phyloP scores from a whole-genome alignment of 2,113 vertebrate genomes.

The Eupsittula cactorum region DNA sequence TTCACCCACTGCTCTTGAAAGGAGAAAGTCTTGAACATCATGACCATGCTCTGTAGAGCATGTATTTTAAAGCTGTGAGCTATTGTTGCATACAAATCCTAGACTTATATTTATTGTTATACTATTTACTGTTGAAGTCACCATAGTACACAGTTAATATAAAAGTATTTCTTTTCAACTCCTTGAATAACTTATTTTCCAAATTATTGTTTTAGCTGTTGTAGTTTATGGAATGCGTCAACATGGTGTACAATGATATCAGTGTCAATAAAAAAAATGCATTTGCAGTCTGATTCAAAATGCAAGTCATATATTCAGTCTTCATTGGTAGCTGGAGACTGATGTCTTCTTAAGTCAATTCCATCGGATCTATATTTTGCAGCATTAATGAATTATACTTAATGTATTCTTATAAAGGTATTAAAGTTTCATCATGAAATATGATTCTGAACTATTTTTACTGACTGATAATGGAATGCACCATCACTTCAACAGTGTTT shows the following conservation, averaged over 20 bases:
- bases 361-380: neutral
- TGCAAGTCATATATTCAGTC: neutral
- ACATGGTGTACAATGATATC: neutral
- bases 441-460: slow-evolving; percentile 9
- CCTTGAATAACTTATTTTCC: neutral
- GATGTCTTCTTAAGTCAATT: neutral
- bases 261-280: neutral
- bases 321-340: neutral
- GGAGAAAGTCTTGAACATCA: neutral
- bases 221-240: neutral
- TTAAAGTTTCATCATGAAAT: neutral
- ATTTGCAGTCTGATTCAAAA: neutral
- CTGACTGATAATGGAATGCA: neutral
- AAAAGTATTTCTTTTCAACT: neutral
- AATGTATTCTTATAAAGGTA: neutral
- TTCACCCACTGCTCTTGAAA: neutral
- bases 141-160: neutral
- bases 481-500: neutral
- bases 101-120: neutral
- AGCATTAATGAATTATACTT: neutral
- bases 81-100: neutral
- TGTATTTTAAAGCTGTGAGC: neutral
- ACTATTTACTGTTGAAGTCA: neutral
- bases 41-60: neutral
- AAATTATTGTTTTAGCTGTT: neutral